phyloP scores from a whole-genome alignment of 2,888 invertebrate species.

The Xanthia icteritia region DNA sequence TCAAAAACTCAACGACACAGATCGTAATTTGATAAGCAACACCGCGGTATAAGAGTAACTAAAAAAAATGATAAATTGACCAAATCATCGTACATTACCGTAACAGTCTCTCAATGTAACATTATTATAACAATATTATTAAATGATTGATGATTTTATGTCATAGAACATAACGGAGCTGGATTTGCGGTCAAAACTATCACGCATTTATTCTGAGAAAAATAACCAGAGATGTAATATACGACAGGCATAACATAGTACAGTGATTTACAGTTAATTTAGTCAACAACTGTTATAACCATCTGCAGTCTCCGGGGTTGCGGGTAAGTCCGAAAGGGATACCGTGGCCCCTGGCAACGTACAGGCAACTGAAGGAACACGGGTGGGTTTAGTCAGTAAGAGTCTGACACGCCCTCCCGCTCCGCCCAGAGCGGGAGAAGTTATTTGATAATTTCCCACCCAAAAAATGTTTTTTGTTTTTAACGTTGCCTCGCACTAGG shows the following conservation, averaged over 20 bases:
- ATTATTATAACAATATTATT: constrained; percentile 22
- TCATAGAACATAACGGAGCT: constrained; percentile 40
- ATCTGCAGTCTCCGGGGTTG: too few relatives aligned
- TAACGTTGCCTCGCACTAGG: too few relatives aligned
- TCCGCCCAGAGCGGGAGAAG: too few relatives aligned
- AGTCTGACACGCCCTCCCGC: too few relatives aligned
- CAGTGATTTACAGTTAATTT: background rate
- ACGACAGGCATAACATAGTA: background rate
- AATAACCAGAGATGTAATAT: background rate
- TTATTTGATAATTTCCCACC: too few relatives aligned
- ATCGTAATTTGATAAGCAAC: background rate
- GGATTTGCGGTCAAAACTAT: constrained; percentile 23
- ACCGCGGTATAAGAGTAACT: background rate
- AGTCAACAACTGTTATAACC: background rate
- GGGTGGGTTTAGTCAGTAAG: too few relatives aligned
- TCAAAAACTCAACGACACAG: too few relatives aligned
- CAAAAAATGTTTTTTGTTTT: too few relatives aligned
- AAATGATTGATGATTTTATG: constrained; percentile 45
- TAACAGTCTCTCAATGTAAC: constrained; percentile 8
- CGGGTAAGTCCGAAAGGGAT: too few relatives aligned
- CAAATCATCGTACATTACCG: constrained; percentile 21
- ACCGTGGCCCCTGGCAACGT: too few relatives aligned
- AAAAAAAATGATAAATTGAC: constrained; percentile 41
- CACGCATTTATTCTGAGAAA: constrained; percentile 20
- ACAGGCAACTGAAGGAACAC: too few relatives aligned